Conservation (phyloP, 92 coral and sea anemone genomes). For the Palythoa grandis region DNA sequence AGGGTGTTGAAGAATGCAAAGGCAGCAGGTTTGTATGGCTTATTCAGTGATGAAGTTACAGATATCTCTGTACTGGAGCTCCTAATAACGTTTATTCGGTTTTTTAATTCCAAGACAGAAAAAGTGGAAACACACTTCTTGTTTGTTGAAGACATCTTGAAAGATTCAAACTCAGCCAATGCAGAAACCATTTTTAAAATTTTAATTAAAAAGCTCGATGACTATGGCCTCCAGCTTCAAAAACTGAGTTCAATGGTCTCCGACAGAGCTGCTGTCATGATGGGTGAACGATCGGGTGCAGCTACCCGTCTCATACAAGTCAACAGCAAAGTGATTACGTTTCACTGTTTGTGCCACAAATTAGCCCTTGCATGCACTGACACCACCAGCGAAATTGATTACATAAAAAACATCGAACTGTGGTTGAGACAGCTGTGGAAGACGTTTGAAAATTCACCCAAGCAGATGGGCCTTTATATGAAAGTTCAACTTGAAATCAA, state of each 20-base stretch:
- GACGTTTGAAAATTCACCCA: conserved; percentile 21
- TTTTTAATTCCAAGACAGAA: conserved; percentile 51
- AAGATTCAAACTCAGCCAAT: conserved; percentile 55
- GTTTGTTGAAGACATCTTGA: conserved; percentile 62
- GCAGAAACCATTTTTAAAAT: conserved; percentile 65
- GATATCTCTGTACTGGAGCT: conserved; percentile 58
- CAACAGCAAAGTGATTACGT: conserved; percentile 57
- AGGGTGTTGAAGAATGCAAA: conserved; percentile 47
- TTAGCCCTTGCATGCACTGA: conserved; percentile 31
- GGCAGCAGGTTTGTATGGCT: conserved; percentile 55
- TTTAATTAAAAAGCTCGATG: conserved; percentile 38
- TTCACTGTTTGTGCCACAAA: conserved; percentile 58
- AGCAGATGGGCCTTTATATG: conserved; percentile 9
- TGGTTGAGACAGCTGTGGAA: conserved; percentile 27
- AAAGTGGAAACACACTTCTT: conserved; percentile 66
- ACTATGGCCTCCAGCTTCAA: conserved; percentile 58
- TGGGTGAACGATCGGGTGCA: conserved; percentile 57
- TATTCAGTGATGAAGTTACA: conserved; percentile 52
- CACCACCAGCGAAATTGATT: conserved; percentile 22
- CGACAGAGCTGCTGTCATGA: conserved; percentile 65
- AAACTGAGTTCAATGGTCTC: conserved; percentile 60
- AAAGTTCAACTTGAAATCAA: conserved; percentile 19
- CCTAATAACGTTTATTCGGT: conserved; percentile 56
- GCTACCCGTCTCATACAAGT: conserved; percentile 55
- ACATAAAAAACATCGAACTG: conserved; percentile 23